phyloP scores from a whole-genome alignment of 1,140 invertebrate genomes.

The Lepidurus apus region DNA sequence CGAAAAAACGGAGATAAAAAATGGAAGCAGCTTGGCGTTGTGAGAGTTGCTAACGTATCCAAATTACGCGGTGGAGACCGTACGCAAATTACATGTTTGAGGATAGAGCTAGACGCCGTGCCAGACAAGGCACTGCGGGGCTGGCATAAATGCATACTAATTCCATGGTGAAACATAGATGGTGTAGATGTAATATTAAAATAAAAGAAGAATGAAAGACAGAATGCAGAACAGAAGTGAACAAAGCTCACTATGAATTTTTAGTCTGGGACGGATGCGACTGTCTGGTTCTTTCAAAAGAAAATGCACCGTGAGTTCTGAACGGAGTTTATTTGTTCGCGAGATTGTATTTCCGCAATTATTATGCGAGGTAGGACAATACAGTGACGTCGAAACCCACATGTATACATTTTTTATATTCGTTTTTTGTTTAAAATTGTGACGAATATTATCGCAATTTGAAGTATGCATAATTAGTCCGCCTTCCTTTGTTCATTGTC shows the following conservation, averaged over 20 bases:
- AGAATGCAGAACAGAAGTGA: slow-evolving; percentile 5
- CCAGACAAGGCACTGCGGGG: background rate
- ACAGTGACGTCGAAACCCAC: background rate
- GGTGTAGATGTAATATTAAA: slow-evolving; percentile 4
- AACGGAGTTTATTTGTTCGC: background rate
- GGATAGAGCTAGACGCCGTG: background rate
- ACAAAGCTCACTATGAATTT: background rate
- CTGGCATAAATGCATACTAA: slow-evolving; percentile 15
- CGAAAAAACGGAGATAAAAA: background rate
- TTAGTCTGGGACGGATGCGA: background rate
- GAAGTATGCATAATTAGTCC: too few species aligned
- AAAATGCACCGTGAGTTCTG: background rate
- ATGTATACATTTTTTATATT: background rate
- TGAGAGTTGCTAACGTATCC: slow-evolving; percentile 13
- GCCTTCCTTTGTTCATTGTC: too few species aligned
- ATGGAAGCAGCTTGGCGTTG: background rate
- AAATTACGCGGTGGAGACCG: slow-evolving; percentile 14
- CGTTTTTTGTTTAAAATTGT: background rate
- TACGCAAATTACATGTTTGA: slow-evolving; percentile 11
- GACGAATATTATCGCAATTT: too few species aligned
- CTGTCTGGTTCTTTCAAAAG: background rate
- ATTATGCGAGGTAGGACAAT: background rate
- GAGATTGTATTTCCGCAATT: background rate
- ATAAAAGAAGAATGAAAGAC: background rate
- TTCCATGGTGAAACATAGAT: slow-evolving; percentile 1